Evolutionary conservation across 2,888 invertebrate species (phyloP), one percentile per base, ranked within the genome.

Genomic region (Adelognathus sp.): DNA sequence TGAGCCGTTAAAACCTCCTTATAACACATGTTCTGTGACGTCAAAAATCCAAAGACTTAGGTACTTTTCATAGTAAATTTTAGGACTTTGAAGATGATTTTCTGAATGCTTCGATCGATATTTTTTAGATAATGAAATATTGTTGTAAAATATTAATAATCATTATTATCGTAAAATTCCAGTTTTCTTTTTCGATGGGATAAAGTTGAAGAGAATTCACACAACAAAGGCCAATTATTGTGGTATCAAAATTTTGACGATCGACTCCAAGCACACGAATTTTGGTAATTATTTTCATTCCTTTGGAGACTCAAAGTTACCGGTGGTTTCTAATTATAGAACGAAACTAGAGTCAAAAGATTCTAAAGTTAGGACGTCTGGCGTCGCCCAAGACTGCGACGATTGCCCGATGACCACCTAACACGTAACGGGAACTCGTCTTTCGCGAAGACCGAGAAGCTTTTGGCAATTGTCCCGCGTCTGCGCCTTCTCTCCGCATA

Each of bases 291-390:
- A n/a, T 24, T 24, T 0, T 24, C 33, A 24, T 21, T 46, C 9
- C 11, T 24, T 50, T 4, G 21, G n/a, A 24, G 24, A 50, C 7
- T 24, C 21, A 7, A 27, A 7, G 7, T 27, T 27, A 29, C 27
- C n/a, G 36, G 46, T 18, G 14, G 27, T 64, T n/a, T n/a, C 39
- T 39, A 27, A 73, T 69, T 50, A n/a, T 21, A 67, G 21, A 60
- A 41, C 74, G 64, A 56, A 64, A 54, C 69, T 63, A 74, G 77
- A 73, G 52, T 60, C 64, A 14, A 36, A 63, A 18, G 56, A 64
- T 70, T 33, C 64, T 78, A 78, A 74, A 18, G 74, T 78, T 78
- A 78, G 78, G 74, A 64, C 74, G 74, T 78, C 78, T 74, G 52
- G 61, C 44, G 29, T 56, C 18, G 50, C 70, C 70, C 27, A 50